phyloP scores from a whole-genome alignment of 1,140 invertebrate genomes.

The Trichonephila clavata region DNA sequence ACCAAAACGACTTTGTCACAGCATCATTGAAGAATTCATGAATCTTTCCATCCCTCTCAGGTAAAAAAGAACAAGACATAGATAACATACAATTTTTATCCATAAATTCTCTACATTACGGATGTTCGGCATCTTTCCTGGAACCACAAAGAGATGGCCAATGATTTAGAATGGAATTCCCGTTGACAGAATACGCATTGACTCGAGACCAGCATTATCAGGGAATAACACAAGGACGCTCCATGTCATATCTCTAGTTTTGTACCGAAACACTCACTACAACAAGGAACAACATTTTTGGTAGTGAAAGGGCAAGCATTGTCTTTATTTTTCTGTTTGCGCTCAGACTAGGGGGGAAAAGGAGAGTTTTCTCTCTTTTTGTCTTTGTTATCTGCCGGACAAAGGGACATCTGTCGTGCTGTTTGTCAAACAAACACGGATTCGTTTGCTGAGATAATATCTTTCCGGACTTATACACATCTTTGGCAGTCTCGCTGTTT shows the following conservation, averaged over 20 bases:
- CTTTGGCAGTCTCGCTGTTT: background rate
- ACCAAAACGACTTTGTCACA: background rate
- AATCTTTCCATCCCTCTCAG: background rate
- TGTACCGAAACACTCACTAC: background rate
- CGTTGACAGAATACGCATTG: background rate
- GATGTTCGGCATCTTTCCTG: background rate
- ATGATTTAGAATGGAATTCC: constrained; percentile 23
- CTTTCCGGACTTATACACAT: constrained; percentile 34
- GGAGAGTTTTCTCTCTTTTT: background rate
- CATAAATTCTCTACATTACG: background rate
- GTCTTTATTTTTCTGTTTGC: background rate
- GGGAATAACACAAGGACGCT: background rate
- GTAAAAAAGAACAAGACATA: background rate
- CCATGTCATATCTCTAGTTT: background rate
- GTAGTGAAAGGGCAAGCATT: constrained; percentile 36
- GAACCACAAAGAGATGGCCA: background rate
- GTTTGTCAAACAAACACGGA: constrained; percentile 55
- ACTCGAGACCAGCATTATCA: background rate
- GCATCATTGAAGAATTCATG: background rate
- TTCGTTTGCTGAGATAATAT: constrained; percentile 15
- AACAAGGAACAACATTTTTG: background rate
- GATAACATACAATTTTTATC: background rate
- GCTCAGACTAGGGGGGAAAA: background rate
- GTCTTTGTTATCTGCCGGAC: constrained; percentile 47
- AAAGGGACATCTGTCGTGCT: constrained; percentile 33